A percentile compares a stretch with the other conserved stretches of the same genome.
Conservation (phyloP, 2,888 invertebrate genomes). For the Amphiduros pacificus region DNA sequence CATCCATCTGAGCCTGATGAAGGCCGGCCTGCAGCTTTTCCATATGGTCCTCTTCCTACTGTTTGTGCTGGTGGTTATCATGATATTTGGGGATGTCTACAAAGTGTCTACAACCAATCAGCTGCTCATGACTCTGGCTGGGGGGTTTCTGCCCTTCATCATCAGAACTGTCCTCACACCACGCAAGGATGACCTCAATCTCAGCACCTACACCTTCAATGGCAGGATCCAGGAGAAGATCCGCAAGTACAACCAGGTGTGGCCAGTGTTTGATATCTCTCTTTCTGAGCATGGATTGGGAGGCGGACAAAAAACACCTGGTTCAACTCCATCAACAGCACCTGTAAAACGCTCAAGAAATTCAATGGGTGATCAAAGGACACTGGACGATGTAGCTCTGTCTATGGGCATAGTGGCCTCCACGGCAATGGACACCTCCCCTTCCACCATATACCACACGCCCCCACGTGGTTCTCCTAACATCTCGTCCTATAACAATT, state of each 20-base stretch:
- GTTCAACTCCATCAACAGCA: too few relatives aligned
- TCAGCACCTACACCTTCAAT: slow-evolving; percentile 43
- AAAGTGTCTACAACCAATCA: slow-evolving; percentile 52
- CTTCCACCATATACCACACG: too few relatives aligned
- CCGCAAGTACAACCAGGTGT: slow-evolving; percentile 47
- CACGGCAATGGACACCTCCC: too few relatives aligned
- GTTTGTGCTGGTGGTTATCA: slow-evolving; percentile 53
- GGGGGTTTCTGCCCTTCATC: slow-evolving; percentile 53
- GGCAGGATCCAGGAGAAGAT: slow-evolving; percentile 53
- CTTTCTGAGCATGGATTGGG: too few relatives aligned
- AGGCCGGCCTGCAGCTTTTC: slow-evolving; percentile 49
- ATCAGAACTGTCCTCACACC: slow-evolving; percentile 28
- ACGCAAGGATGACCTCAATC: neutral
- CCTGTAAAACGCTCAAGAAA: too few relatives aligned
- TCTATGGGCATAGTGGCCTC: too few relatives aligned
- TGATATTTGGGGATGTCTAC: slow-evolving; percentile 50
- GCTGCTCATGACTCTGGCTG: slow-evolving; percentile 49
- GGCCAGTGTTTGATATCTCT: slow-evolving; percentile 52
- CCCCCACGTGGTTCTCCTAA: too few relatives aligned
- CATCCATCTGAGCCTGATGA: slow-evolving; percentile 47
- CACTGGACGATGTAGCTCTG: too few relatives aligned
- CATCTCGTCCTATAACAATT: too few relatives aligned
- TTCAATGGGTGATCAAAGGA: too few relatives aligned
- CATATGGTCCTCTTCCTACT: slow-evolving; percentile 51
- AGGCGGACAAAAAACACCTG: too few relatives aligned